These are phyloP conservation scores for Harpagoxenus sublaevis DNA, from an alignment of 2,888 invertebrate species.

Conservation along the genomic window DNA sequence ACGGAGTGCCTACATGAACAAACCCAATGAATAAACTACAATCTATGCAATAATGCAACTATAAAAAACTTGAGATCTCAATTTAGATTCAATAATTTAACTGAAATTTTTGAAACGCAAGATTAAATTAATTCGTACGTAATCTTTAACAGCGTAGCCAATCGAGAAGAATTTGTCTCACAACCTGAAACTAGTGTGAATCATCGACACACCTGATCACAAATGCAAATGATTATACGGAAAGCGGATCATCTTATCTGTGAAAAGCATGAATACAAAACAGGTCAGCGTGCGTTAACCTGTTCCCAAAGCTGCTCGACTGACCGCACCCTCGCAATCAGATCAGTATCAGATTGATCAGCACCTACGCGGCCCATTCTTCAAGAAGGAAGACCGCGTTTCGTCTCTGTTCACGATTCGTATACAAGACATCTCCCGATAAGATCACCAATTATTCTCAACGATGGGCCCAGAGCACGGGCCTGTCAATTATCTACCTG, in stretches of 20 bases:
- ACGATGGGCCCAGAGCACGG: conserved; percentile 76
- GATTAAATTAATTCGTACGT: neutral
- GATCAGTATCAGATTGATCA: conserved; percentile 70
- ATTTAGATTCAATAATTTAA: conserved; percentile 28
- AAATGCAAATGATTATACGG: conserved; percentile 72
- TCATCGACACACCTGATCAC: conserved; percentile 54
- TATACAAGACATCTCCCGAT: conserved; percentile 75
- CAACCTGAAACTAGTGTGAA: neutral
- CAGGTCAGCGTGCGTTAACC: conserved; percentile 65
- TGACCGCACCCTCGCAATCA: conserved; percentile 75
- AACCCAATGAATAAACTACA: neutral
- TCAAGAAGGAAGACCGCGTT: conserved; percentile 61
- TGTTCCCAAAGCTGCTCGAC: conserved; percentile 58
- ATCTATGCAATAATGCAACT: neutral
- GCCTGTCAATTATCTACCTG: conserved; percentile 83
- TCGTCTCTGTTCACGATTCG: conserved; percentile 67
- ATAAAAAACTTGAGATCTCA: neutral
- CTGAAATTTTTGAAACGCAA: neutral
- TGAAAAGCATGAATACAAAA: conserved; percentile 67
- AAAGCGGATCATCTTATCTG: conserved; percentile 72
- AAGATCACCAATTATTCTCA: conserved; percentile 84
- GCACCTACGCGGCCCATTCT: conserved; percentile 66
- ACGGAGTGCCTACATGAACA: neutral
- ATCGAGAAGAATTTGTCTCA: neutral
- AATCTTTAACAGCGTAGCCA: neutral